Evolutionary conservation across 2,797 vertebrate genomes (phyloP), one percentile per base, ranked within the genome.

Genomic region (Lepus townsendii): DNA sequence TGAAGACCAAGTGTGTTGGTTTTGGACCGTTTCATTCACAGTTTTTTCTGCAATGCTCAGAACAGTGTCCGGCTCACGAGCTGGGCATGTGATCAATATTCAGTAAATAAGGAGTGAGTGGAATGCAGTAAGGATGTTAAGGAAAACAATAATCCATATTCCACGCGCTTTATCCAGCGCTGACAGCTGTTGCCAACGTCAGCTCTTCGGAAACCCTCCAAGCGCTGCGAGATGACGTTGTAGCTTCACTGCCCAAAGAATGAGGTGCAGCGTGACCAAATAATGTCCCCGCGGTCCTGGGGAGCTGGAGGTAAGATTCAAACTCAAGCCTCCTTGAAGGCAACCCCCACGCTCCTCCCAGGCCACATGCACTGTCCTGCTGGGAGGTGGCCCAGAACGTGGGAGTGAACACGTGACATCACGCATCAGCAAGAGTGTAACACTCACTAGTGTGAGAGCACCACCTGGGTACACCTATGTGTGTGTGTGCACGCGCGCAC

Each of bases 171-270:
- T 72, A 47, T 63, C 35, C 35, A 75, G 52, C 78, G 76, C 93
- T 92, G 83, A 50, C 78, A 90, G 63, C 91, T 88, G 80, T 73
- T 66, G 75, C 78, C 75, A 84, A 47, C 0, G 0, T 50, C 68
- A 69, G 52, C 32, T 88, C 85, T 94, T 95, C 87, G 72, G 69
- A 93, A 88, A 32, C 54, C 88, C n/a, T 26, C 65, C 71, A 72
- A 86, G 75, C 71, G 71, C 75, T n/a, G 75, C 27, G 79, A 96
- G 83, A 54, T 88, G 92, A 85, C 69, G 75, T 86, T 82, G 92
- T 77, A 89, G 66, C 72, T 95, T 93, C 35, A 80, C 83, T 94
- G 95, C 86, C 93, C 93, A 86, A 52, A 88, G 50, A 47, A 96
- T 17, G 77, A 85, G 32, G 2, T 71, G 85, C 72, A 83, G 82